These are phyloP conservation scores for Chelonus insularis DNA, from an alignment of 1,140 invertebrate genomes.

Conservation along the genomic window DNA sequence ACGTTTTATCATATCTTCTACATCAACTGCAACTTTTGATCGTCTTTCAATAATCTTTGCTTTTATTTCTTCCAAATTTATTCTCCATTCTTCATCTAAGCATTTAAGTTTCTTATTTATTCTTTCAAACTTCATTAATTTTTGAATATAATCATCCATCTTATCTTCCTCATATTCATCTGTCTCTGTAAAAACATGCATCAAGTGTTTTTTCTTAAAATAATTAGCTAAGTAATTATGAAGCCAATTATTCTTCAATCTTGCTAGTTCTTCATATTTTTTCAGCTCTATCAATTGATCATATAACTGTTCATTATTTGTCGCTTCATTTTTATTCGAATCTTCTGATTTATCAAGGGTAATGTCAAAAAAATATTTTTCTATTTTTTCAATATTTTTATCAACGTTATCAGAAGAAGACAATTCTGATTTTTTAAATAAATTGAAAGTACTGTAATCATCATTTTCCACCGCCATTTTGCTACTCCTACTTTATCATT, in stretches of 20 bases:
- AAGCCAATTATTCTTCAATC: conserved; percentile 27
- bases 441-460: too few relatives aligned
- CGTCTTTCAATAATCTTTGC: conserved; percentile 22
- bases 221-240: conserved; percentile 29
- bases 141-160: not conserved
- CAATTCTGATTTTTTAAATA: too few relatives aligned
- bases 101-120: conserved; percentile 9
- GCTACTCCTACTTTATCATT: too few relatives aligned
- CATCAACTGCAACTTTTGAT: not conserved
- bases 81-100: conserved; percentile 11
- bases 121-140: conserved; percentile 15
- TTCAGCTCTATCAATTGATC: conserved; percentile 13
- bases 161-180: not conserved
- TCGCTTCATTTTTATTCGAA: too few relatives aligned
- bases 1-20: conserved; percentile 14
- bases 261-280: conserved; percentile 9
- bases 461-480: too few relatives aligned
- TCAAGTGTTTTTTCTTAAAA: conserved; percentile 33
- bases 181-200: not conserved
- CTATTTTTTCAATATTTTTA: too few relatives aligned
- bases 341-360: too few relatives aligned
- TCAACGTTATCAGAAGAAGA: too few relatives aligned
- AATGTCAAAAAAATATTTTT: too few relatives aligned
- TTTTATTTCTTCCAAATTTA: conserved; percentile 6
- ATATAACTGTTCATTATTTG: conserved; percentile 8